Base-by-base conservation (phyloP, 2,113 vertebrate species). In the Poicephalus meyeri region DNA sequence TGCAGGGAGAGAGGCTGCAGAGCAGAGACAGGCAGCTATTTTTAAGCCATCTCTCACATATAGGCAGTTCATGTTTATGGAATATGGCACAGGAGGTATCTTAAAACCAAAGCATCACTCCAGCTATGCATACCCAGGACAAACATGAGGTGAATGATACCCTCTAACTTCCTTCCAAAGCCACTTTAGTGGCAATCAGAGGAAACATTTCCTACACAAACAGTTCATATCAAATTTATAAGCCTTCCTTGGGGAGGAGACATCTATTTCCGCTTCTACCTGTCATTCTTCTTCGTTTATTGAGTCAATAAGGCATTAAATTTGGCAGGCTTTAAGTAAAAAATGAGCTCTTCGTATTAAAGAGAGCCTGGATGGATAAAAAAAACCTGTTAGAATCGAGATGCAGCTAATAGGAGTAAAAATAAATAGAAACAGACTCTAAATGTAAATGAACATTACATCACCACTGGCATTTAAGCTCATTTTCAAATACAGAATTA, bases 381-480 rank as follows among this genome's bases (percentile, higher is more conserved):
- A 83, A 49, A 52, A 18, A 31, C 17, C 20, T 68, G 76, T 58
- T 78, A 56, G 70, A 79, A 89, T 8, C 5, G 7, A 93, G 86
- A 84, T 83, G 56, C 86, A 81, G 82, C 49, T 91, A 96, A 96
- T 95, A 78, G 88, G 72, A 93, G 39, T 26, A 82, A 85, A 97
- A 95, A 95, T 94, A 94, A 96, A 96, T 71, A 92, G 89, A 89
- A 94, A 65, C 66, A 90, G 88, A 74, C 79, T 91, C 72, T 61
- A 95, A 79, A 97, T 95, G 92, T 91, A 96, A 97, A 96, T 92
- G 82, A 86, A 92, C 72, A 78, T 95, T 55, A 90, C 90, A 74
- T 95, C 96, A 96, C 72, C 72, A 17, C 76, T 79, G 83, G 95
- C 92, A 96, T 93, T 95, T 91, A 87, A 80, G 60, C 72, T 91